A percentile compares a stretch with the other conserved stretches of the same genome.
phyloP scores from a whole-genome alignment of 2,113 vertebrate genomes.

The Crotalus helleri region DNA sequence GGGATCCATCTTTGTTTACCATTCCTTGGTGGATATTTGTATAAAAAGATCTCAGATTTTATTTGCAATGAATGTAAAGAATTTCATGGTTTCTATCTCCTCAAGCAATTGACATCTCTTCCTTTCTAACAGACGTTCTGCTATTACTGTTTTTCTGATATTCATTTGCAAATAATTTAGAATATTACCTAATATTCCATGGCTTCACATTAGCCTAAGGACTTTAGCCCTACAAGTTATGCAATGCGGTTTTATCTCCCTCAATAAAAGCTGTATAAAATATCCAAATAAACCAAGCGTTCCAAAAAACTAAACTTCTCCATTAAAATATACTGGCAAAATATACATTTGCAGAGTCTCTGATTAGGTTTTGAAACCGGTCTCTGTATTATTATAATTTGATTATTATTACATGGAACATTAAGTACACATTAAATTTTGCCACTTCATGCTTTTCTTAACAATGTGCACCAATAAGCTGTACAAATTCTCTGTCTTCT shows the following conservation, averaged over 20 bases:
- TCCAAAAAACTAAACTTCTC: not conserved
- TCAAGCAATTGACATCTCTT: not conserved
- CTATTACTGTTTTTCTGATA: not conserved
- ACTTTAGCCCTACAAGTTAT: not conserved
- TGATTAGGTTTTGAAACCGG: not conserved
- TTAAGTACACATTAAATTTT: constrained; percentile 21
- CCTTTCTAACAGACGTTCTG: not conserved
- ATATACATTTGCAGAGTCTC: not conserved
- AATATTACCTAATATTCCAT: not conserved
- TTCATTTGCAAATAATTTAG: not conserved
- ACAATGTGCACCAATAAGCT: not conserved
- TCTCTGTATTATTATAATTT: not conserved
- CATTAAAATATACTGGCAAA: not conserved
- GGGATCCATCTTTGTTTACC: not conserved
- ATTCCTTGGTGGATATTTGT: not conserved
- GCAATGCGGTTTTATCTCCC: not conserved
- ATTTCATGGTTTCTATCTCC: not conserved
- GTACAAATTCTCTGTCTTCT: not conserved
- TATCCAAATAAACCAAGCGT: not conserved
- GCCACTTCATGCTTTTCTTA: constrained; percentile 4
- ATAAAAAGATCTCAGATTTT: not conserved
- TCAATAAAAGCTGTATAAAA: not conserved
- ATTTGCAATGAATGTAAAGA: not conserved
- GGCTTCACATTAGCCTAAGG: not conserved
- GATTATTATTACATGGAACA: not conserved